These are phyloP conservation scores for Metopolophium dirhodum DNA, from an alignment of 1,140 invertebrate species.

Conservation along the genomic window DNA sequence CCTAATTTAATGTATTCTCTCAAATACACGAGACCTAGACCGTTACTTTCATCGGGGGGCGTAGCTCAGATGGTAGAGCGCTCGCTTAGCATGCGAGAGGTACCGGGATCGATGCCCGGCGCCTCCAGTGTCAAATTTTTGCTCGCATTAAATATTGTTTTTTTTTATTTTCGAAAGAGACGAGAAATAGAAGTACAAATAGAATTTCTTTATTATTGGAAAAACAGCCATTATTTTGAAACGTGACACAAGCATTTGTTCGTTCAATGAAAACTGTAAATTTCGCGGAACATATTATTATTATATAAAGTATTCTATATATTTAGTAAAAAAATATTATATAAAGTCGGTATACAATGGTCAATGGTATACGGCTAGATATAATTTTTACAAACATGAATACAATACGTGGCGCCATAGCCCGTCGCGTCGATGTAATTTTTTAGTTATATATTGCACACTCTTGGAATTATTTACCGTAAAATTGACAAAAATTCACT, in stretches of 20 bases:
- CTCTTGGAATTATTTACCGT: too few species aligned
- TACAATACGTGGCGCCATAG: too few species aligned
- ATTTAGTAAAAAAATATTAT: too few species aligned
- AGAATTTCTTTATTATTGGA: neutral
- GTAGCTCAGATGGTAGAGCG: constrained; percentile 87
- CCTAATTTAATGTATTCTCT: neutral
- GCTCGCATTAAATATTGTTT: neutral
- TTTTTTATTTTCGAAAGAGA: neutral
- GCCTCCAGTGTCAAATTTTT: constrained; percentile 67
- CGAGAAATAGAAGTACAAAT: too few species aligned
- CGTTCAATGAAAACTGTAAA: neutral
- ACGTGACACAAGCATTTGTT: neutral
- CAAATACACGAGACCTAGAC: neutral
- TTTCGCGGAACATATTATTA: too few species aligned
- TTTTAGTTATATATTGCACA: too few species aligned
- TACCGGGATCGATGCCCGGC: constrained; percentile 83
- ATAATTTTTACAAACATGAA: too few species aligned
- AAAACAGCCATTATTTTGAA: neutral
- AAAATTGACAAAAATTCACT: too few species aligned
- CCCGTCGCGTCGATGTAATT: too few species aligned
- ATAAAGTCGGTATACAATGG: too few species aligned
- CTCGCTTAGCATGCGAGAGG: constrained; percentile 87
- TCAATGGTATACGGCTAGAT: too few species aligned
- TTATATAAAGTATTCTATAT: too few species aligned
- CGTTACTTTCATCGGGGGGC: constrained; percentile 65